Conservation (phyloP, 2,113 vertebrate species). For the Gallinago paraguaiae region DNA sequence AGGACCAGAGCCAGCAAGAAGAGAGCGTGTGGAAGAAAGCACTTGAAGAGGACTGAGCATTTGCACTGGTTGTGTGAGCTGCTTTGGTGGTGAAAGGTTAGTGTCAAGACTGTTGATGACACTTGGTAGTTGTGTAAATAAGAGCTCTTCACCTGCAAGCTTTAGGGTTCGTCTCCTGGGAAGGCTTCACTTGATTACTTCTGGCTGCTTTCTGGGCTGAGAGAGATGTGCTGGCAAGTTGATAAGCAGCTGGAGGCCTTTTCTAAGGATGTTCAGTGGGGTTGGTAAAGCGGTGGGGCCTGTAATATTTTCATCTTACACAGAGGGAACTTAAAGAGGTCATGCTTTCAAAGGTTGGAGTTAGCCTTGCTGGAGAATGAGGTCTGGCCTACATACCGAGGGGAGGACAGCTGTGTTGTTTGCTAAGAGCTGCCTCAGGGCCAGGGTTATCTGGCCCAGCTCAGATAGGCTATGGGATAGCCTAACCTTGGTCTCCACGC, state of each 20-base stretch:
- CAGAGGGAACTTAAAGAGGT: background rate
- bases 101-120: background rate
- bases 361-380: background rate
- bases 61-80: background rate
- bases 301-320: background rate
- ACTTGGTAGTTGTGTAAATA: background rate
- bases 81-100: conserved; percentile 11
- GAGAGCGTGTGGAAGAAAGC: background rate
- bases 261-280: background rate
- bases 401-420: background rate
- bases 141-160: background rate
- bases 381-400: background rate
- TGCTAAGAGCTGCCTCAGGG: background rate
- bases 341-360: background rate
- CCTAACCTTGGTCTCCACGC: background rate
- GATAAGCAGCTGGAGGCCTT: background rate
- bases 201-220: background rate
- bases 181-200: background rate
- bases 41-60: background rate
- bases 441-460: background rate
- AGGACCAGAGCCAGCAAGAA: background rate
- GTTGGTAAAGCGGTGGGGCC: background rate
- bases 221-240: background rate
- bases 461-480: background rate
- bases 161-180: background rate